phyloP scores from a whole-genome alignment of 2,888 invertebrate genomes.

The Euplagia quadripunctaria region DNA sequence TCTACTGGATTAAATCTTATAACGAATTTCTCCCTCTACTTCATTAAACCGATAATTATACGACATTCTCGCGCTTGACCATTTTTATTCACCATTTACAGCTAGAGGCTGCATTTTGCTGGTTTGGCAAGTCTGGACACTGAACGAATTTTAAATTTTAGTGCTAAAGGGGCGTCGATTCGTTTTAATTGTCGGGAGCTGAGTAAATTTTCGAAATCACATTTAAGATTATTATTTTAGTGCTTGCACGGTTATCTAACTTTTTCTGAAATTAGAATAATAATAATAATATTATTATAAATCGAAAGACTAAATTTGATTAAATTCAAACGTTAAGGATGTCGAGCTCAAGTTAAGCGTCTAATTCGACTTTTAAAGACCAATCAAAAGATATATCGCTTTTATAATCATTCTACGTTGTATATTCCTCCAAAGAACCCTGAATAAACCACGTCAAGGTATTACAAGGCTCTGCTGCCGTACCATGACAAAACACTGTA shows the following conservation, averaged over 20 bases:
- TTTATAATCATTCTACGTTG: no score
- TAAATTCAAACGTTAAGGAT: neutral
- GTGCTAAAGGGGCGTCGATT: slow-evolving; percentile 48
- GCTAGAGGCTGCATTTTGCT: slow-evolving; percentile 48
- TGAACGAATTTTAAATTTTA: slow-evolving; percentile 40
- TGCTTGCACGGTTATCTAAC: neutral
- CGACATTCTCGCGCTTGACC: slow-evolving; percentile 18
- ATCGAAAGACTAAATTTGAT: no score
- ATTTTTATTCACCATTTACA: slow-evolving; percentile 26
- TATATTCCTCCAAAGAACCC: no score
- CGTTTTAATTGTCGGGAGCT: slow-evolving; percentile 57
- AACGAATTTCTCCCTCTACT: slow-evolving; percentile 10
- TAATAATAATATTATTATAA: no score
- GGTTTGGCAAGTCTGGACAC: slow-evolving; percentile 52
- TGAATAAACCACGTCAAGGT: no score
- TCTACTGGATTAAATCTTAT: slow-evolving; percentile 1
- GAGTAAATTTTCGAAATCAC: slow-evolving; percentile 54
- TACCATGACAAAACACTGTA: no score
- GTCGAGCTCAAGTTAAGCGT: neutral
- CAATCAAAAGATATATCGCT: no score
- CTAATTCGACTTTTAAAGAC: no score
- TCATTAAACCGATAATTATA: slow-evolving; percentile 23
- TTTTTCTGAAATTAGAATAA: slow-evolving; percentile 26
- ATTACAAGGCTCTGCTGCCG: no score
- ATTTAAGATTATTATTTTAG: slow-evolving; percentile 51